Conservation (phyloP, 2,888 invertebrate genomes). For the Amphipoea oculea region DNA sequence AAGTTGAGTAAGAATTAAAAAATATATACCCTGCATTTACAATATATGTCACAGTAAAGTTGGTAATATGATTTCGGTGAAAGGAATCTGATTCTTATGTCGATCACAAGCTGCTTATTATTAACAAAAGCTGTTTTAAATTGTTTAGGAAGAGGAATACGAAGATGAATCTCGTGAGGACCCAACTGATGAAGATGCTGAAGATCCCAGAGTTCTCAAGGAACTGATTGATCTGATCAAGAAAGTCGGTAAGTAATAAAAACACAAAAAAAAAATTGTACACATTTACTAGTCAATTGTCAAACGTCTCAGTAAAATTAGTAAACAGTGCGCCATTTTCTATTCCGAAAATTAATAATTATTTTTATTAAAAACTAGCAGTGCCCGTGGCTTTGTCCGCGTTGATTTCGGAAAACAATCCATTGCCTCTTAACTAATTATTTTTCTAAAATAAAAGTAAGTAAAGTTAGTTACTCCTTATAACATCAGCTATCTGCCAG, state of each 20-base stretch:
- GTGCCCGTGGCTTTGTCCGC: too few relatives aligned
- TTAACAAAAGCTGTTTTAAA: not conserved
- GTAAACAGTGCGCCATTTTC: not conserved
- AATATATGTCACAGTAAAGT: not conserved
- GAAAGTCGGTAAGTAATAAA: constrained; percentile 92
- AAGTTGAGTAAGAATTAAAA: not conserved
- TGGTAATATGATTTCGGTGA: not conserved
- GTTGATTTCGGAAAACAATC: not conserved
- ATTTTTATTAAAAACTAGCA: not conserved
- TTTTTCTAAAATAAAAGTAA: too few relatives aligned
- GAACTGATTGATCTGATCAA: constrained; percentile 95
- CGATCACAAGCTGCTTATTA: not conserved
- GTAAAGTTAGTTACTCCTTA: too few relatives aligned
- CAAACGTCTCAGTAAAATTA: not conserved
- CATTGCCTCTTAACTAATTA: too few relatives aligned
- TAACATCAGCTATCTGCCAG: too few relatives aligned
- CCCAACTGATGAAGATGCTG: constrained; percentile 87
- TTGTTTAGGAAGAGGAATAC: constrained; percentile 75
- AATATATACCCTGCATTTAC: not conserved
- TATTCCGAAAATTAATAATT: not conserved
- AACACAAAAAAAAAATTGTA: not conserved
- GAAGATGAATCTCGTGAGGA: constrained; percentile 75
- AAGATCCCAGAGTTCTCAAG: constrained; percentile 95
- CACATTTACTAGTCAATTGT: not conserved
- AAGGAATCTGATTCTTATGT: not conserved